These are phyloP conservation scores for Andrena bicolor DNA, from an alignment of 2,888 invertebrate species.

Conservation along the genomic window DNA sequence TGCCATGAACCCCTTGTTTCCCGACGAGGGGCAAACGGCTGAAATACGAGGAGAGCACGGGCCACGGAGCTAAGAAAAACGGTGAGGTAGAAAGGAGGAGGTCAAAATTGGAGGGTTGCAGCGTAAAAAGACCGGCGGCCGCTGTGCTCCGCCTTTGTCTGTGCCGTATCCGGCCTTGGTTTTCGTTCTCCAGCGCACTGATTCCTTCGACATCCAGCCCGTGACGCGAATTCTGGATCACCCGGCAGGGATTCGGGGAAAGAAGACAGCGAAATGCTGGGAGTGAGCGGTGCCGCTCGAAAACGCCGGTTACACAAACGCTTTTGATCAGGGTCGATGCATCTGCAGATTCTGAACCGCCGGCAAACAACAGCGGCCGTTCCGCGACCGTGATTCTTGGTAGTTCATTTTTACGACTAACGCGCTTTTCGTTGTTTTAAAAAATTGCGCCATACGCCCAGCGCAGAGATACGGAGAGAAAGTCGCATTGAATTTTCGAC, in stretches of 20 bases:
- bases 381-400: background rate
- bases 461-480: background rate
- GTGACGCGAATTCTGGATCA: constrained; percentile 69
- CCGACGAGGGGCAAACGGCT: background rate
- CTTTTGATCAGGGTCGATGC: constrained; percentile 22
- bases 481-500: background rate
- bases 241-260: background rate
- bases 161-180: constrained; percentile 56
- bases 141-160: constrained; percentile 64
- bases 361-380: background rate
- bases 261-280: background rate
- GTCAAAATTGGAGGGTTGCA: constrained; percentile 62
- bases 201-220: constrained; percentile 67
- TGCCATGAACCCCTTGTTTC: constrained; percentile 2
- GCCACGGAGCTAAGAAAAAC: background rate
- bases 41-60: background rate
- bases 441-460: background rate
- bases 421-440: constrained; percentile 8
- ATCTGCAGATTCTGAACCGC: background rate
- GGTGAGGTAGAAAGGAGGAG: background rate
- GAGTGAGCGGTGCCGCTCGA: constrained; percentile 15
- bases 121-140: constrained; percentile 44
- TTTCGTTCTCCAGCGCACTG: constrained; percentile 67
- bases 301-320: constrained; percentile 34
- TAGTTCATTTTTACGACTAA: background rate